Evolutionary conservation across 2,797 vertebrate genomes (phyloP), one percentile per base, ranked within the genome.

Genomic region (Novumbra hubbsi): DNA sequence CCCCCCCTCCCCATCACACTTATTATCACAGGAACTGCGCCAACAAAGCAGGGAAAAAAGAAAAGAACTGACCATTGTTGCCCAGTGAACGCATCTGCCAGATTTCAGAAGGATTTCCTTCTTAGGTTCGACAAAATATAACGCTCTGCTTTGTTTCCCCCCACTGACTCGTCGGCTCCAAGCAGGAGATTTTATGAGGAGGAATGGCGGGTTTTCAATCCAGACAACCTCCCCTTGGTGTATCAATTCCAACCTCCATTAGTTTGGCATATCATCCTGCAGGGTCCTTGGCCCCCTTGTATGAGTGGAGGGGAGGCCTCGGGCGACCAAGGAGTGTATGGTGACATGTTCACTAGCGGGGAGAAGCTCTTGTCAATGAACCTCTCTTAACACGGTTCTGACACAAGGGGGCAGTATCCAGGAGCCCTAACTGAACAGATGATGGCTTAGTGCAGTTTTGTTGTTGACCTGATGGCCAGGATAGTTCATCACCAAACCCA

Each of bases 51-150:
- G 21, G 32, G 38, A 74, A 60, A 80, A 16, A 17, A 69, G 49
- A 77, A 76, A 27, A 28, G 14, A 16, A 2, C 9, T 67, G n/a
- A 50, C 28, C 50, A 60, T 50, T 55, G 72, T 70, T 79, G 81
- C 50, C 34, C 57, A 17, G 50, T 41, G 24, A 68, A 76, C 60
- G 72, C 70, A 74, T n/a, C 19, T 28, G 66, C 72, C 68, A 78
- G 76, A 30, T 73, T 76, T 80, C 68, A 49, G 19, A 50, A 81
- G 55, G 64, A 84, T 73, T 76, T 84, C 83, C 86, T 79, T 88
- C 77, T 86, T 85, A 73, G 80, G 85, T 78, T 73, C 12, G 73
- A 68, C 75, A 41, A 64, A 21, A 57, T 57, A 8, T 57, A n/a
- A 57, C 17, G 55, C 12, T 57, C 55, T 12, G 55, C 55, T 57